These are phyloP conservation scores for Tauraco hartlaubi DNA, from an alignment of 2,797 vertebrate species.

Conservation along the genomic window DNA sequence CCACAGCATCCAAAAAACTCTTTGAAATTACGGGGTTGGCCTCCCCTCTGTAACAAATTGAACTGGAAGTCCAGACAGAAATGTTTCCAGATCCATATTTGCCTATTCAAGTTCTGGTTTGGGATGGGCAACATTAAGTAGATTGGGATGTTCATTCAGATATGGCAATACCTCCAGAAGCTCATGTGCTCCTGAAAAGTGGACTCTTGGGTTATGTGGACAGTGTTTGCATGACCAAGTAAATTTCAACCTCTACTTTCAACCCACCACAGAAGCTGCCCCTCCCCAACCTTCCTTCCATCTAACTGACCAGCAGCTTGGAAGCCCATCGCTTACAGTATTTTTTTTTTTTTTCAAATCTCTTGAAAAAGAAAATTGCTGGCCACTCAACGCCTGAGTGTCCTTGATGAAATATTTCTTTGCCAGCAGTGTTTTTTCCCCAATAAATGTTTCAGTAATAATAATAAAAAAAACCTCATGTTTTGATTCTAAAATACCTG, in stretches of 20 bases:
- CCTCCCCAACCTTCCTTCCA: not conserved
- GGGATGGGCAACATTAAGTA: not conserved
- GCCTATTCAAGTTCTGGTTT: not conserved
- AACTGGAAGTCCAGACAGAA: not conserved
- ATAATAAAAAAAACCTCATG: not conserved
- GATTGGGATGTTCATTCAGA: not conserved
- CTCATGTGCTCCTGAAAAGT: not conserved
- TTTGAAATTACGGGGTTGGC: not conserved
- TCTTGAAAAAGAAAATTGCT: not conserved
- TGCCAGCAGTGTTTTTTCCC: not conserved
- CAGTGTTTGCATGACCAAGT: not conserved
- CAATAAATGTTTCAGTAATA: not conserved
- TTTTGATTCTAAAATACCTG: not conserved
- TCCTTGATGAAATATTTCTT: not conserved
- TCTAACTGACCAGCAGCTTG: not conserved
- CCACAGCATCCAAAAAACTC: not conserved
- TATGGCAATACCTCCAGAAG: not conserved
- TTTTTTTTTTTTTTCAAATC: too few species aligned
- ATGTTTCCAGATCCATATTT: not conserved
- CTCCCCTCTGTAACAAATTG: not conserved
- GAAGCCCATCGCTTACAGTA: fast-evolving
- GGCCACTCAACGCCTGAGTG: not conserved
- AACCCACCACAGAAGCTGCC: not conserved
- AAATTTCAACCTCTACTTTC: not conserved
- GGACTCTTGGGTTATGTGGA: not conserved